phyloP scores from a whole-genome alignment of 2,888 invertebrate species.

The Anaspis maculata region DNA sequence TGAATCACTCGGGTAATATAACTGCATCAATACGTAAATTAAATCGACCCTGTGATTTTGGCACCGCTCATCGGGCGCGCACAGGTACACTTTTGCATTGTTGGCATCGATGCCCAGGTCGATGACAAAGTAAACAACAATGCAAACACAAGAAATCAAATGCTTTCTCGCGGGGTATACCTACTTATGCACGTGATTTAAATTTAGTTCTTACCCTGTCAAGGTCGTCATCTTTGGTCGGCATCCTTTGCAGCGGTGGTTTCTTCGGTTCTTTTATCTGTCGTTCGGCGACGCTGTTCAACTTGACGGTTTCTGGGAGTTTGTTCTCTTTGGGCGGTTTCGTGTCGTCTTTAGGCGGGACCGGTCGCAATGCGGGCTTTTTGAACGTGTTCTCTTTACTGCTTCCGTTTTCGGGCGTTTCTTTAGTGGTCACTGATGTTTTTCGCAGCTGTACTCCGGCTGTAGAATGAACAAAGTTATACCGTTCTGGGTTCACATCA shows the following conservation, averaged over 20 bases:
- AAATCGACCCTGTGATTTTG: too few relatives aligned
- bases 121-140: too few relatives aligned
- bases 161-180: neutral
- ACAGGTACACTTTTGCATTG: too few relatives aligned
- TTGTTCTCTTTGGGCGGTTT: slow-evolving; percentile 33
- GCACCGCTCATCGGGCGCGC: too few relatives aligned
- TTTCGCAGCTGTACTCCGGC: slow-evolving; percentile 30
- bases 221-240: slow-evolving; percentile 23
- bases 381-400: slow-evolving; percentile 35
- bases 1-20: too few relatives aligned
- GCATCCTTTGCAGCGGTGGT: slow-evolving; percentile 19
- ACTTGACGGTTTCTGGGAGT: slow-evolving; percentile 31
- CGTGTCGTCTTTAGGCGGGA: slow-evolving; percentile 33
- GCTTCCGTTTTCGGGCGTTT: slow-evolving; percentile 35
- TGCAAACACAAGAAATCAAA: too few relatives aligned
- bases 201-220: slow-evolving; percentile 24
- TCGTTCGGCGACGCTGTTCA: slow-evolving; percentile 37
- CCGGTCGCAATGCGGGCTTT: slow-evolving; percentile 36
- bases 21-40: too few relatives aligned
- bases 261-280: slow-evolving; percentile 27
- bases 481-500: slow-evolving; percentile 5
- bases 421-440: slow-evolving; percentile 29
- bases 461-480: slow-evolving; percentile 6
- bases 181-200: neutral
- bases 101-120: too few relatives aligned